These are phyloP conservation scores for Casuarius casuarius DNA, from an alignment of 2,113 vertebrate species.

Conservation along the genomic window DNA sequence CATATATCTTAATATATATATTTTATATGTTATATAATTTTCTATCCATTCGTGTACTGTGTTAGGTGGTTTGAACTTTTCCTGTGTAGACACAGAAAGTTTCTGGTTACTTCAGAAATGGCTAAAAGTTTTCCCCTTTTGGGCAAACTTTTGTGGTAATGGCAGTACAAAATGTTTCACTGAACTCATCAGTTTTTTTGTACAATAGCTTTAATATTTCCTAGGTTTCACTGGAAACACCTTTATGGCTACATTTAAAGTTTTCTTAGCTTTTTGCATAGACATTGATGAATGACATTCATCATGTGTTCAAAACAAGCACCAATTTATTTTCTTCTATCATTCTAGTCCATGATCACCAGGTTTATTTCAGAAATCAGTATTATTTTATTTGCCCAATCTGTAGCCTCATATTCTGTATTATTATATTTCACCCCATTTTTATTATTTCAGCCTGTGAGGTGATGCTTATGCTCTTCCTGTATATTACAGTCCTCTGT, in stretches of 20 bases:
- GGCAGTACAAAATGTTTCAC: neutral
- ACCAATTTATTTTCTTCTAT: constrained; percentile 49
- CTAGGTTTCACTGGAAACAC: constrained; percentile 40
- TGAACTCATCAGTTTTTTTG: neutral
- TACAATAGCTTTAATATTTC: constrained; percentile 43
- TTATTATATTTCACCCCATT: neutral
- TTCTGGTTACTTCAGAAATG: neutral
- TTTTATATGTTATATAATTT: neutral
- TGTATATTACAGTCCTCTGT: neutral
- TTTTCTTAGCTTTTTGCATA: neutral
- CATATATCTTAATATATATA: neutral
- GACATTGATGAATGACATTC: constrained; percentile 17
- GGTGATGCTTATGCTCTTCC: neutral
- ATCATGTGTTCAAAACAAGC: constrained; percentile 60
- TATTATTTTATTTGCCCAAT: constrained; percentile 40
- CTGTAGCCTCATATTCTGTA: neutral
- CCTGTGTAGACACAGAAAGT: neutral
- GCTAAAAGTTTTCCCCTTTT: neutral
- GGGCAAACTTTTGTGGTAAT: neutral
- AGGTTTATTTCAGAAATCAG: constrained; percentile 31
- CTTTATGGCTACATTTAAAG: constrained; percentile 23
- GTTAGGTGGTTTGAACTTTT: neutral
- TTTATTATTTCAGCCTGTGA: constrained; percentile 37
- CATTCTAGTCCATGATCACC: neutral
- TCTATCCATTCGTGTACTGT: neutral